Evolutionary conservation across 2,888 invertebrate species (phyloP).

Genomic region (Drosophila leonis): DNA sequence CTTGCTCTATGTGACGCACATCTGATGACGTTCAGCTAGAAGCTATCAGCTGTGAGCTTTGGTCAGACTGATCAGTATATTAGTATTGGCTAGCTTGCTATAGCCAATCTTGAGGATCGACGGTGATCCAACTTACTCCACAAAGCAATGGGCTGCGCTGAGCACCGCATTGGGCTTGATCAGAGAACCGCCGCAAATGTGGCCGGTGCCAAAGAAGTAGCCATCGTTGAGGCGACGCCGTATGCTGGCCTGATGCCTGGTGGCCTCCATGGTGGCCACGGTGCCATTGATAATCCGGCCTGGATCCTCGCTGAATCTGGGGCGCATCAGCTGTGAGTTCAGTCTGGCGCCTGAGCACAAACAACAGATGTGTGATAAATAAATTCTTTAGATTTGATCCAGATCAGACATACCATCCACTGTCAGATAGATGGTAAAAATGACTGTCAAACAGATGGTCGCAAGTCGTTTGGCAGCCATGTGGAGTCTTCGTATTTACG

Average conservation of each 20-base stretch:
- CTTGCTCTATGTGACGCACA: neutral
- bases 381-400: neutral
- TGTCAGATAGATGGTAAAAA: constrained; percentile 10
- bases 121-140: constrained; percentile 69
- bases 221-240: constrained; percentile 70
- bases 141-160: constrained; percentile 83
- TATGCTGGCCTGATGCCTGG: constrained; percentile 81
- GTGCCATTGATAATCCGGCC: constrained; percentile 80
- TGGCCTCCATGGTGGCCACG: constrained; percentile 60
- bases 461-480: constrained; percentile 25
- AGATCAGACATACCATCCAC: constrained; percentile 22
- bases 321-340: constrained; percentile 27
- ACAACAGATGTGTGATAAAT: neutral
- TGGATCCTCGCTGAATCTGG: constrained; percentile 59
- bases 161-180: constrained; percentile 75
- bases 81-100: neutral
- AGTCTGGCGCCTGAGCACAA: neutral
- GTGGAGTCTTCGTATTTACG: constrained; percentile 23
- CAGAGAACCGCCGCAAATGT: constrained; percentile 82
- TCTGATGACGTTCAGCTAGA: neutral
- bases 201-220: constrained; percentile 81
- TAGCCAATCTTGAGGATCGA: neutral
- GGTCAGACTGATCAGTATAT: neutral
- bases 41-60: neutral
- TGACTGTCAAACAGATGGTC: constrained; percentile 16